Conservation (phyloP, 2,797 vertebrate genomes). For the Semotilus atromaculatus region DNA sequence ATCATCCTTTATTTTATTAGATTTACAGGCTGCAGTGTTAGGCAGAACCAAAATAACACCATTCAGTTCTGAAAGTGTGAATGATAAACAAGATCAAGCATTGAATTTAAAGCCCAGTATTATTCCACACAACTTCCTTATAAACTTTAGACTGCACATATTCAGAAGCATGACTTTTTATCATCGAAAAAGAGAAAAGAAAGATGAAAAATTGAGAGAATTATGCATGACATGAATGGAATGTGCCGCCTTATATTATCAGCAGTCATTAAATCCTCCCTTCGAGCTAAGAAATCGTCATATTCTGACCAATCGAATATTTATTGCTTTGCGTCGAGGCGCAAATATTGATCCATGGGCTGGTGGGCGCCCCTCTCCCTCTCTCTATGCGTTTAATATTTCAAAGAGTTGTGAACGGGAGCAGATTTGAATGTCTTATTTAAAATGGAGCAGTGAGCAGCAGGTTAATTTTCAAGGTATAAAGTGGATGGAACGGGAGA, state of each 20-base stretch:
- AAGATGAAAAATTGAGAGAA: neutral
- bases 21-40: neutral
- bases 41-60: neutral
- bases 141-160: slow-evolving; percentile 10
- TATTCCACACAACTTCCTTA: neutral
- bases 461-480: neutral
- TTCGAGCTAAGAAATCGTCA: slow-evolving; percentile 3
- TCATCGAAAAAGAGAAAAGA: slow-evolving; percentile 1
- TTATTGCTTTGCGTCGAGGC: slow-evolving; percentile 11
- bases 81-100: slow-evolving; percentile 14
- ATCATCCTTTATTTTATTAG: neutral
- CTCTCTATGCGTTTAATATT: slow-evolving; percentile 27
- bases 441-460: slow-evolving; percentile 8
- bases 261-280: slow-evolving; percentile 43
- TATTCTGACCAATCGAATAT: slow-evolving; percentile 29
- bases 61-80: slow-evolving; percentile 4
- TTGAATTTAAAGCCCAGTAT: neutral
- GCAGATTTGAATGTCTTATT: slow-evolving; percentile 26
- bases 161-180: neutral
- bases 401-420: slow-evolving; percentile 18
- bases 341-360: slow-evolving; percentile 36
- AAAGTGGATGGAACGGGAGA: neutral
- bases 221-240: neutral
- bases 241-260: neutral
- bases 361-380: neutral